Evolutionary conservation across 2,888 invertebrate species (phyloP).

Genomic region (Bombyx huttoni): DNA sequence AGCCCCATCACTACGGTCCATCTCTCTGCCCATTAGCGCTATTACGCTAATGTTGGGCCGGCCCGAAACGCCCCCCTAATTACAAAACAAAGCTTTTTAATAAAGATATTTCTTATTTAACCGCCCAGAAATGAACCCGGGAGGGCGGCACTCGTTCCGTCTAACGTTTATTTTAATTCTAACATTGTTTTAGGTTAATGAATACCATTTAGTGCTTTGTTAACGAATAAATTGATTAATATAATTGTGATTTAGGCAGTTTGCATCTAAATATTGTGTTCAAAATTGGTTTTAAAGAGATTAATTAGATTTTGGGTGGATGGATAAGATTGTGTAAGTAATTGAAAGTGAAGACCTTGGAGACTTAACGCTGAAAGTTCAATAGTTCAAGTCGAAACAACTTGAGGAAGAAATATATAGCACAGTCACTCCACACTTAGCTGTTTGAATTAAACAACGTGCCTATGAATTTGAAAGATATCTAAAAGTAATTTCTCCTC

Average conservation of each 20-base stretch:
- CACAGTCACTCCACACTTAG: too few species aligned
- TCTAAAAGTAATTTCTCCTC: too few species aligned
- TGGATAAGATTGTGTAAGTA: neutral
- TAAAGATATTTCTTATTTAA: constrained; percentile 47
- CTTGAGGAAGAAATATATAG: too few species aligned
- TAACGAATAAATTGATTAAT: constrained; percentile 1
- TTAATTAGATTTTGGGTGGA: neutral
- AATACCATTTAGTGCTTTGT: neutral
- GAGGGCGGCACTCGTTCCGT: constrained; percentile 1
- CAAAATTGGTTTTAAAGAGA: neutral
- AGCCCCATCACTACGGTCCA: constrained; percentile 18
- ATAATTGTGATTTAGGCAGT: neutral
- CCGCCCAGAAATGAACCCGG: constrained; percentile 4
- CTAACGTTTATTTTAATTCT: constrained; percentile 7
- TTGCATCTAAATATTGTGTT: neutral
- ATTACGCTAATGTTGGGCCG: constrained; percentile 57
- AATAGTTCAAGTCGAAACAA: too few species aligned
- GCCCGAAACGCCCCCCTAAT: constrained; percentile 42
- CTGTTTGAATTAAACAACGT: too few species aligned
- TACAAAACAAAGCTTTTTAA: constrained; percentile 63
- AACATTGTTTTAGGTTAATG: neutral
- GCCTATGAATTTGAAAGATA: too few species aligned
- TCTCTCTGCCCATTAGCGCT: constrained; percentile 44
- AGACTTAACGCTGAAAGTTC: too few species aligned
- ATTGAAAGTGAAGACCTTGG: too few species aligned